Evolutionary conservation across 2,113 vertebrate genomes (phyloP).

Genomic region (Hylia prasina): DNA sequence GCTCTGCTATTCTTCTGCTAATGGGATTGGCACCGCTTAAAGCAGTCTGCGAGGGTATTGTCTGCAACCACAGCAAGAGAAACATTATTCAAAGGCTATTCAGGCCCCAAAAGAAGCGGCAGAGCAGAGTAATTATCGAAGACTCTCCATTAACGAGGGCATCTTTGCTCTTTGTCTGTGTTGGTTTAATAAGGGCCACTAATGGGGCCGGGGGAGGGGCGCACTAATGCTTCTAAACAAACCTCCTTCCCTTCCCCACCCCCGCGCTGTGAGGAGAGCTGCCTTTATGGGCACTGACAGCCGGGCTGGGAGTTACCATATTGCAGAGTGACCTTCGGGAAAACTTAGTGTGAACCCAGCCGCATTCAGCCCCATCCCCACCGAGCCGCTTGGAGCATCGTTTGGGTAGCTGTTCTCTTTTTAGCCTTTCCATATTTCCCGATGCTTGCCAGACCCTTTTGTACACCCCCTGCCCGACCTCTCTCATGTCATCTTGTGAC

Average conservation of each 20-base stretch:
- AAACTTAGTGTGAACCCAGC: constrained; percentile 58
- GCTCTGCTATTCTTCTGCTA: constrained; percentile 74
- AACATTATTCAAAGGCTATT: constrained; percentile 86
- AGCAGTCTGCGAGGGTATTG: constrained; percentile 75
- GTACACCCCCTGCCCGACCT: background rate
- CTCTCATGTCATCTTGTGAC: constrained; percentile 43
- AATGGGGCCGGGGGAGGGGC: constrained; percentile 78
- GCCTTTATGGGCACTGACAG: constrained; percentile 64
- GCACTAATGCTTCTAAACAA: constrained; percentile 80
- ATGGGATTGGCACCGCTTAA: constrained; percentile 81
- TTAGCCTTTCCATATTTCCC: background rate
- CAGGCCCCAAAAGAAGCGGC: constrained; percentile 74
- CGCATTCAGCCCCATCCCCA: constrained; percentile 19
- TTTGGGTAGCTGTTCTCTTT: constrained; percentile 6
- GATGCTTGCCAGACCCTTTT: background rate
- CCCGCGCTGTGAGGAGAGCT: constrained; percentile 44
- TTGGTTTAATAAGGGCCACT: constrained; percentile 79
- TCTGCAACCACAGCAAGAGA: constrained; percentile 78
- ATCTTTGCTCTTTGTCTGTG: constrained; percentile 82
- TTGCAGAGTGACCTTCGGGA: constrained; percentile 66
- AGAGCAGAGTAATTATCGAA: constrained; percentile 81
- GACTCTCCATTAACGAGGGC: constrained; percentile 78
- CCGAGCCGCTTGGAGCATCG: constrained; percentile 7
- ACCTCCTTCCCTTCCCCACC: constrained; percentile 62
- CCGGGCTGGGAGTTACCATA: constrained; percentile 66